Evolutionary conservation across 1,140 invertebrate species (phyloP).

Genomic region (Drosophila bipectinata): DNA sequence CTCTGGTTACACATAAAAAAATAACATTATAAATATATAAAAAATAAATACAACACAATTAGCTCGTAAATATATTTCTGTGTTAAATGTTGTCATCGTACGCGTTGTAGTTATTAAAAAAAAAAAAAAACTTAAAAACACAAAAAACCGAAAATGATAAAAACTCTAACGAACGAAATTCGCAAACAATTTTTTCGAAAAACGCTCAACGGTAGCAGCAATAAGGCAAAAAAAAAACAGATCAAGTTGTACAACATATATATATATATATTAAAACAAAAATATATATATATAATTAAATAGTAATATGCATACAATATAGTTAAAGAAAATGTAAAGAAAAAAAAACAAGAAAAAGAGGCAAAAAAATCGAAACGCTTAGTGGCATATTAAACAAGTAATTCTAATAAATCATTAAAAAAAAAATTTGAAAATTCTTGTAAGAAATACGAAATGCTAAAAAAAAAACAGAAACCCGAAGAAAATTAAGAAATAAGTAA

Average conservation of each 20-base stretch:
- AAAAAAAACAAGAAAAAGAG: constrained; percentile 3
- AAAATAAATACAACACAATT: constrained; percentile 47
- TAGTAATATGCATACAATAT: constrained; percentile 46
- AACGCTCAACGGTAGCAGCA: constrained; percentile 31
- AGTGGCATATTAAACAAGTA: constrained; percentile 38
- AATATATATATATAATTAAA: constrained; percentile 31
- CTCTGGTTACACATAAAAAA: constrained; percentile 35
- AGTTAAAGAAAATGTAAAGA: constrained; percentile 75
- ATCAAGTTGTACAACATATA: constrained; percentile 64
- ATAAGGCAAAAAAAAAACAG: constrained; percentile 37
- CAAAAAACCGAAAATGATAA: neutral
- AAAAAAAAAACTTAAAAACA: constrained; percentile 11
- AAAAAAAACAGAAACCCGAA: neutral
- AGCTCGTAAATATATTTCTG: constrained; percentile 83
- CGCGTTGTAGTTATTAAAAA: constrained; percentile 82
- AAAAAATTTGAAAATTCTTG: constrained; percentile 36
- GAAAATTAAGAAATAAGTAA: constrained; percentile 32
- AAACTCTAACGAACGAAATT: constrained; percentile 14
- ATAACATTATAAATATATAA: constrained; percentile 37
- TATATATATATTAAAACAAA: constrained; percentile 35
- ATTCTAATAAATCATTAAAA: constrained; percentile 34
- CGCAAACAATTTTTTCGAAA: constrained; percentile 32
- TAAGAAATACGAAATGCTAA: constrained; percentile 28
- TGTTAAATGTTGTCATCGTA: constrained; percentile 83
- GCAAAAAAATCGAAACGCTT: constrained; percentile 42